Evolutionary conservation across 2,888 invertebrate genomes (phyloP), one percentile per base, ranked within the genome.

Genomic region (Dicranocentrus wangi): DNA sequence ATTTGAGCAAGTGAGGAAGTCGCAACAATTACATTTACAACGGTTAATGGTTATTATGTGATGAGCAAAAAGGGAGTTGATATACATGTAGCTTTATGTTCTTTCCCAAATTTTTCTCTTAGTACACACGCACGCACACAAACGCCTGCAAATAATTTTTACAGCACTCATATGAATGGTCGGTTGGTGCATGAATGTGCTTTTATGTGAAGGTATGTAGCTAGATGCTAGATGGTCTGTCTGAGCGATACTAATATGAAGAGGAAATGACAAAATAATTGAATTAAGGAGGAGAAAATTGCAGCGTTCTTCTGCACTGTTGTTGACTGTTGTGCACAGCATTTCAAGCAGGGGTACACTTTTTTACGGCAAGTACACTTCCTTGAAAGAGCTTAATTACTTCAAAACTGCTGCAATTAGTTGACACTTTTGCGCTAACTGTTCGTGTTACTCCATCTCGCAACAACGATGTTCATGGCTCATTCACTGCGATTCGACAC

Each of bases 211-310:
- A 32, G 27, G 28, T 5, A 2, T n/a, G 32, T 17, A 32, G 17
- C 17, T 32, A 7, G 61, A 32, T 32, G 32, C 1, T 1, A 19
- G 28, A 60, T 8, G 61, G n/a, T n/a, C n/a, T n/a, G n/a, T n/a
- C n/a, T n/a, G n/a, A n/a, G n/a, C n/a, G n/a, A n/a, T 7, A 13
- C 17, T n/a, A 23, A 2, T 39, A n/a, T 8, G 23, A 23, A 19
- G 63, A 47, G 72, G 72, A 72, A 72, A 72, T 72, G 72, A 51
- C 7, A 32, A 63, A 72, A 63, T 72, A 72, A 72, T 61, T 72
- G 72, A 63, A 72, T 72, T 72, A 72, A 72, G 32, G 32, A 21
- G 51, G 32, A 72, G 72, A 63, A 72, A 55, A 55, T 55, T 55
- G 55, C 55, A 23, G 15, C 21, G 23, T 55, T 47, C 15, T 3